These are phyloP conservation scores for Takifugu rubripes DNA, from an alignment of 2,797 vertebrate species.

Conservation along the genomic window DNA sequence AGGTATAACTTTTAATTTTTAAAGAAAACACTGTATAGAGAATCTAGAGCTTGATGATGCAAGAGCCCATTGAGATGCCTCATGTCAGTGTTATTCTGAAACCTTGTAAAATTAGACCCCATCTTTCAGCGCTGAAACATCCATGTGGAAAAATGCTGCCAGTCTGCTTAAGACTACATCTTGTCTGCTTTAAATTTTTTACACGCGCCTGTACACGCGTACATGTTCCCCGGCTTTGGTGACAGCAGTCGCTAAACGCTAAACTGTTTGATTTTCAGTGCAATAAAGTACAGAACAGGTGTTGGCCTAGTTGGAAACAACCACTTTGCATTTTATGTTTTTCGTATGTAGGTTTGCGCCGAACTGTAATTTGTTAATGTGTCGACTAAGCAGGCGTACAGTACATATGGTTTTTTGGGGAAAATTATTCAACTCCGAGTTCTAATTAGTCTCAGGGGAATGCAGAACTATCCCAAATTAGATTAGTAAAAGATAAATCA, in stretches of 20 bases:
- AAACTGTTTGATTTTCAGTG: constrained; percentile 40
- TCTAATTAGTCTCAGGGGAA: not conserved
- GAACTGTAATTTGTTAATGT: constrained; percentile 9
- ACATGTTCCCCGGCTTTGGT: constrained; percentile 31
- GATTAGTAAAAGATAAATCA: too few relatives aligned
- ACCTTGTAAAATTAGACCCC: constrained; percentile 19
- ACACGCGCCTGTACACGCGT: constrained; percentile 19
- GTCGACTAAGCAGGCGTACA: constrained; percentile 1
- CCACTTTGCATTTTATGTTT: constrained; percentile 10
- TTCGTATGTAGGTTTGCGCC: constrained; percentile 30
- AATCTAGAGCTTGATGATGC: constrained; percentile 22
- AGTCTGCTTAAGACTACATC: constrained; percentile 29
- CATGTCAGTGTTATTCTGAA: constrained; percentile 24
- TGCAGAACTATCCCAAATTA: not conserved
- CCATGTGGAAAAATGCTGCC: constrained; percentile 49
- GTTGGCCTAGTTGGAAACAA: constrained; percentile 55
- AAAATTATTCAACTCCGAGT: not conserved
- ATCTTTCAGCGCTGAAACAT: constrained; percentile 24
- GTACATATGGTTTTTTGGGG: not conserved
- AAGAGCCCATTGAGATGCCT: not conserved
- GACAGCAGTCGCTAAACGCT: constrained; percentile 55
- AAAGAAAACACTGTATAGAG: constrained; percentile 9
- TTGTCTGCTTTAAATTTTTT: constrained; percentile 37
- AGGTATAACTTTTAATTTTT: constrained; percentile 51
- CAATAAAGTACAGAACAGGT: constrained; percentile 61